Evolutionary conservation across 2,888 invertebrate genomes (phyloP).

Genomic region (Parnassius mnemosyne): DNA sequence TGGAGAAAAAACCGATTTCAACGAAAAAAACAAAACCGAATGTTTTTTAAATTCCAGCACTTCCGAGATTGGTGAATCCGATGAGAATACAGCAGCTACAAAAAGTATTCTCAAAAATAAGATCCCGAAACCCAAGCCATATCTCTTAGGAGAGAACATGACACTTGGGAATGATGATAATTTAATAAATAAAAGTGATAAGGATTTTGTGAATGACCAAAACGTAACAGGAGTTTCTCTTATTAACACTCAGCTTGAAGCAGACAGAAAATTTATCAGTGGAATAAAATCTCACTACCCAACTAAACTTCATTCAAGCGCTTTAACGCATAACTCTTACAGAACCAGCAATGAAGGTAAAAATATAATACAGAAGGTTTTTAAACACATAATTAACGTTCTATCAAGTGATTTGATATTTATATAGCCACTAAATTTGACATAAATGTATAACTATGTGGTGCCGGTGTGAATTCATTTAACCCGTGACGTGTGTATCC

Average conservation of each 20-base stretch:
- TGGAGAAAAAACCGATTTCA: constrained; percentile 68
- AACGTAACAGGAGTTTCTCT: constrained; percentile 58
- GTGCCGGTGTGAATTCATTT: too few species aligned
- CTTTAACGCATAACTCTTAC: constrained; percentile 39
- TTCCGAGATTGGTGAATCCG: constrained; percentile 52
- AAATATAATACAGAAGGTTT: constrained; percentile 1
- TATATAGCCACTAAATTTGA: too few species aligned
- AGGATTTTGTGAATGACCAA: constrained; percentile 32
- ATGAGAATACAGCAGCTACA: constrained; percentile 79
- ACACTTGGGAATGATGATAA: constrained; percentile 59
- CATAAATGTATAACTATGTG: too few species aligned
- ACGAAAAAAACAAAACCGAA: constrained; percentile 39
- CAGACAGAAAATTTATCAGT: constrained; percentile 45
- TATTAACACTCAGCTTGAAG: constrained; percentile 63
- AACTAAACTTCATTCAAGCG: constrained; percentile 39
- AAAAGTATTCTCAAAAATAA: constrained; percentile 88
- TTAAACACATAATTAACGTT: not conserved
- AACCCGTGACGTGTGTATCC: too few species aligned
- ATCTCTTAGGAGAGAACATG: constrained; percentile 85
- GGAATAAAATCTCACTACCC: constrained; percentile 43
- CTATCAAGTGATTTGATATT: not conserved
- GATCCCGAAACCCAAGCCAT: constrained; percentile 86
- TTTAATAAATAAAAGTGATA: constrained; percentile 35
- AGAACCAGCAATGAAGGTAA: constrained; percentile 61
- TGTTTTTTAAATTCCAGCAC: constrained; percentile 35